A percentile compares a stretch with the other conserved stretches of the same genome.
phyloP scores from a whole-genome alignment of 30 jellyfish, hydroid and myxozoan genomes.

The Cassiopea xamachana region DNA sequence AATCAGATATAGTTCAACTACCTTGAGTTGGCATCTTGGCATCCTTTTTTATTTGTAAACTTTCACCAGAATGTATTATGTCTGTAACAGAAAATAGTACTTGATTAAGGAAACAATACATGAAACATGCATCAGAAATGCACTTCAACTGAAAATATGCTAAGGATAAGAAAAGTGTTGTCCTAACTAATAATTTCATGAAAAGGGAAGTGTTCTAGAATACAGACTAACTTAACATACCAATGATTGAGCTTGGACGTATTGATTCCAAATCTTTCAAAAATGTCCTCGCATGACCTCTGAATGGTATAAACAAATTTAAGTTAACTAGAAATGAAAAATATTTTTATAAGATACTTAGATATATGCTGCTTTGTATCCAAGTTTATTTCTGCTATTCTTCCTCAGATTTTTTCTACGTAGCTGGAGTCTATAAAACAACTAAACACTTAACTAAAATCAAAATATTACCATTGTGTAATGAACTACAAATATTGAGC shows the following conservation, averaged over 20 bases:
- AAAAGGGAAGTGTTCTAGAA: neutral
- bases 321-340: no score
- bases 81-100: conserved; percentile 36
- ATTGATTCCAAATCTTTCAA: conserved; percentile 93
- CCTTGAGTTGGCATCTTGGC: conserved; percentile 96
- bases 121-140: neutral
- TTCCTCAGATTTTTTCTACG: no score
- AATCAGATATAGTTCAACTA: neutral
- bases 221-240: conserved; percentile 9
- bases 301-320: neutral
- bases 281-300: conserved; percentile 98
- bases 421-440: no score
- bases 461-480: neutral
- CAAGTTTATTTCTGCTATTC: no score
- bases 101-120: neutral
- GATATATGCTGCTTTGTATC: no score
- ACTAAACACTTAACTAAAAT: neutral
- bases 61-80: conserved; percentile 96
- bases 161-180: no score
- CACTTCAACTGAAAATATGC: neutral
- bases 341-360: no score
- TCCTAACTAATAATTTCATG: neutral
- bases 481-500: neutral
- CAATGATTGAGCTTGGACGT: conserved; percentile 91
- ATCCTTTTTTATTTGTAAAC: conserved; percentile 85